These are phyloP conservation scores for Calameuta pallipes DNA, from an alignment of 2,888 invertebrate species.

Conservation along the genomic window DNA sequence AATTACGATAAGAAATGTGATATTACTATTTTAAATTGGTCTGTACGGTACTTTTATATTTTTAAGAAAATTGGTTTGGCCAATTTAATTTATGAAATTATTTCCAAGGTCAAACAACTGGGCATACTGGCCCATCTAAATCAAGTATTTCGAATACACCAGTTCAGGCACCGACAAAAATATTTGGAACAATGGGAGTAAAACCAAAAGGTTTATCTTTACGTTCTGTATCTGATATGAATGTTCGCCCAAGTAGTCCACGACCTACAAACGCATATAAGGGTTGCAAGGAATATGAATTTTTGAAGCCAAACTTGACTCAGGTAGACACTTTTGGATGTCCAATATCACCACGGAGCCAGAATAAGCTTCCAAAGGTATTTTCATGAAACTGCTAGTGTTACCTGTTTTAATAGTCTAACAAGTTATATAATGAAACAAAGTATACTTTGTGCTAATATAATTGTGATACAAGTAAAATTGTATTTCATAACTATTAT, in stretches of 20 bases:
- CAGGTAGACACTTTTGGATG: conserved; percentile 19
- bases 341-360: conserved; percentile 14
- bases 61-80: not conserved
- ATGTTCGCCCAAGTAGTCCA: conserved; percentile 22
- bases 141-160: conserved; percentile 8
- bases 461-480: too few relatives aligned
- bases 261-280: not conserved
- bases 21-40: not conserved
- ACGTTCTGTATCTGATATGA: conserved; percentile 42
- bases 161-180: conserved; percentile 27
- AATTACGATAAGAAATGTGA: not conserved
- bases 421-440: too few relatives aligned
- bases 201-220: conserved; percentile 47
- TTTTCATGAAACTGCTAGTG: too few relatives aligned
- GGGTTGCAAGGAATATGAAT: conserved; percentile 17
- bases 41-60: not conserved
- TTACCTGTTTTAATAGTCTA: too few relatives aligned
- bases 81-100: not conserved
- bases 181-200: not conserved
- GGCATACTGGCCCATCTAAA: not conserved
- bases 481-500: too few relatives aligned
- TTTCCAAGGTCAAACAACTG: not conserved
- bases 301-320: conserved; percentile 26
- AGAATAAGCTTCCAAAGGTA: conserved; percentile 24
- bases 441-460: too few relatives aligned